Evolutionary conservation across 2,113 vertebrate genomes (phyloP).

Genomic region (Gopherus flavomarginatus): DNA sequence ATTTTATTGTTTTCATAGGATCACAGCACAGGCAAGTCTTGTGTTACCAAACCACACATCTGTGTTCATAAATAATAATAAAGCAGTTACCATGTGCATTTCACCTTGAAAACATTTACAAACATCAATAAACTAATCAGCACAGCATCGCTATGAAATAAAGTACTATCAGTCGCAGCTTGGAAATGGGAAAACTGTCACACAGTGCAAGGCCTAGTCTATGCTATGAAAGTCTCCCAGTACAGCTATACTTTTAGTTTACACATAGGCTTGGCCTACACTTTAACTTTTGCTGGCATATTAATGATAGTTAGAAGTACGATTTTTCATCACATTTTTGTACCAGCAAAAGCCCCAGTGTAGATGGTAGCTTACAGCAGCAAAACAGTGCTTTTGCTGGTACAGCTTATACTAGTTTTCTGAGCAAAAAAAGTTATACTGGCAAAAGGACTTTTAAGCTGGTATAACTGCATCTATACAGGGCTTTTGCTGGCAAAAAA

Average conservation of each 20-base stretch:
- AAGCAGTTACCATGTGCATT: neutral
- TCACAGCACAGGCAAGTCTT: neutral
- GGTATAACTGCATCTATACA: neutral
- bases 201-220: neutral
- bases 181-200: neutral
- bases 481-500: neutral
- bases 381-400: neutral
- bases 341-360: neutral
- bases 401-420: neutral
- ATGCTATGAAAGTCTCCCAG: neutral
- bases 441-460: neutral
- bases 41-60: neutral
- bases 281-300: neutral
- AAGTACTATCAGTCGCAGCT: neutral
- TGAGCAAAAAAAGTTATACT: neutral
- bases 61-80: neutral
- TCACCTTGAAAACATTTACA: neutral
- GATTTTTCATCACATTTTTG: neutral
- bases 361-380: neutral
- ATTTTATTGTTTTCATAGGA: neutral
- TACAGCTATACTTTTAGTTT: neutral
- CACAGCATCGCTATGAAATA: neutral
- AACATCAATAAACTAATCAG: neutral
- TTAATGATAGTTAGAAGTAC: neutral
- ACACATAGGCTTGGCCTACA: neutral